Evolutionary conservation across 1,140 invertebrate genomes (phyloP).

Genomic region (Trichonephila clavata): DNA sequence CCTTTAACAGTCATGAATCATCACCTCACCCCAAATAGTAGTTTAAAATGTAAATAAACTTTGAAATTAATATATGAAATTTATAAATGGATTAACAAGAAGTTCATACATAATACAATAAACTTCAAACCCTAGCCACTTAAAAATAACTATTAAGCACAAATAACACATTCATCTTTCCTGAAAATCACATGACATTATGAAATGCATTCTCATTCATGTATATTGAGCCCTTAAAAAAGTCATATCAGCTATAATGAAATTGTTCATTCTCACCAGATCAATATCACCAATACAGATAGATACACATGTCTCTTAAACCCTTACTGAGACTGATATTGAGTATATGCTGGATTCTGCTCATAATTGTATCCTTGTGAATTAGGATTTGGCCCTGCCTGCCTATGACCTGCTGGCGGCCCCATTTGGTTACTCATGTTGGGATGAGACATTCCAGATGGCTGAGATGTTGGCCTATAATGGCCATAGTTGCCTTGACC

Average conservation of each 20-base stretch:
- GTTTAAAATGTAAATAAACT: not conserved
- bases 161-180: not conserved
- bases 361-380: conserved; percentile 22
- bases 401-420: conserved; percentile 13
- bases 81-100: not conserved
- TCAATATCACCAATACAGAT: not conserved
- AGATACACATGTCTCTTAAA: not conserved
- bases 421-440: conserved; percentile 55
- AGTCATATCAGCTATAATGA: not conserved
- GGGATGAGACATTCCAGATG: conserved; percentile 29
- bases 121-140: not conserved
- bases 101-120: not conserved
- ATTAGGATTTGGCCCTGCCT: not conserved
- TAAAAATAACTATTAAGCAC: not conserved
- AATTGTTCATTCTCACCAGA: not conserved
- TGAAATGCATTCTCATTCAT: not conserved
- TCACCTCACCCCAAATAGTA: too few relatives aligned
- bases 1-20: too few relatives aligned
- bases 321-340: conserved; percentile 24
- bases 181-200: not conserved
- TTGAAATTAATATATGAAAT: not conserved
- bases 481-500: conserved; percentile 48
- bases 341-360: conserved; percentile 26
- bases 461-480: conserved; percentile 51
- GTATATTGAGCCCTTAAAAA: not conserved